Conservation (phyloP, 2,797 vertebrate genomes). For the Ispidina picta region DNA sequence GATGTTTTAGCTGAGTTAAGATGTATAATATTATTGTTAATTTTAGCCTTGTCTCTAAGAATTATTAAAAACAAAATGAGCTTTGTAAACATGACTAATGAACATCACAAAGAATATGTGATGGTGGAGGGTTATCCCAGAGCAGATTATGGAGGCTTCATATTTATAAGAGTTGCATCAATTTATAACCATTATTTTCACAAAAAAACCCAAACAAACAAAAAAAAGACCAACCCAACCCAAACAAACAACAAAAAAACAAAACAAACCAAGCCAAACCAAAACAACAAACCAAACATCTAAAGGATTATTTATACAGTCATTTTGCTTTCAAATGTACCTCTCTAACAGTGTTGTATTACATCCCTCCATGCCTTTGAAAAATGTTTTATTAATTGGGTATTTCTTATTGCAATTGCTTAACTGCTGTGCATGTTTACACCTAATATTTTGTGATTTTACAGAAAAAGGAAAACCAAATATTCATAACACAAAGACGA, state of each 20-base stretch:
- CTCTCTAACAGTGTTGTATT: not conserved
- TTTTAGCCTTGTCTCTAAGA: not conserved
- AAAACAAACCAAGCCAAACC: not conserved
- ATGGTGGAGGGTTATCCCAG: not conserved
- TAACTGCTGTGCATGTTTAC: not conserved
- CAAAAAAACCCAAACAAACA: not conserved
- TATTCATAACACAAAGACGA: not conserved
- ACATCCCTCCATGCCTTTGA: not conserved
- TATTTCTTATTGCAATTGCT: not conserved
- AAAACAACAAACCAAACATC: not conserved
- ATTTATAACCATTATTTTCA: not conserved
- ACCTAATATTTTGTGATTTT: constrained; percentile 18
- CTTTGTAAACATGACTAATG: not conserved
- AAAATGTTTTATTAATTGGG: not conserved
- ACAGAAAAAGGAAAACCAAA: not conserved
- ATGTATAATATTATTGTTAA: not conserved
- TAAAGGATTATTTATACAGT: not conserved
- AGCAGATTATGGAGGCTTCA: not conserved
- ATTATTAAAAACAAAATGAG: not conserved
- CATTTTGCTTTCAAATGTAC: not conserved
- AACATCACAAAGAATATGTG: not conserved
- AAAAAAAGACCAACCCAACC: not conserved
- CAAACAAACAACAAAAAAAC: not conserved
- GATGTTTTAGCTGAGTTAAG: not conserved
- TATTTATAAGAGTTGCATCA: not conserved